Evolutionary conservation across 2,113 vertebrate genomes (phyloP).

Genomic region (Reinhardtius hippoglossoides): DNA sequence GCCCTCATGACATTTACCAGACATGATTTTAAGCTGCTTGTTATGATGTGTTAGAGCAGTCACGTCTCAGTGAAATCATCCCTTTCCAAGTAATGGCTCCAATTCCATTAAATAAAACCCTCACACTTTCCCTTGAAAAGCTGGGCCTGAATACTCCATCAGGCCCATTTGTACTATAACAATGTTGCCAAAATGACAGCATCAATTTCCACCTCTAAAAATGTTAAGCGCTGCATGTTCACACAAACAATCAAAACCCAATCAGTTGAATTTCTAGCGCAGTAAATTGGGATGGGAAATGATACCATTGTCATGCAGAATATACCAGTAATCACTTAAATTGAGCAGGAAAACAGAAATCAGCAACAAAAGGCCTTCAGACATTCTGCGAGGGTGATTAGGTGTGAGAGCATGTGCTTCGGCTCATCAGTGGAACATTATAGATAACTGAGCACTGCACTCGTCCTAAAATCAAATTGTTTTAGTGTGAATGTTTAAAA

Average conservation of each 20-base stretch:
- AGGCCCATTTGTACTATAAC: conserved; percentile 52
- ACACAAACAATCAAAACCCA: conserved; percentile 64
- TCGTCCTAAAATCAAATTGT: neutral
- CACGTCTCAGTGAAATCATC: neutral
- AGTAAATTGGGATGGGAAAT: conserved; percentile 55
- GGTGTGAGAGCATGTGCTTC: conserved; percentile 14
- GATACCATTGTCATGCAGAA: conserved; percentile 49
- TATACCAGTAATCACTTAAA: conserved; percentile 52
- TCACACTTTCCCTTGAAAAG: conserved; percentile 9
- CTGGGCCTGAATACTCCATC: conserved; percentile 46
- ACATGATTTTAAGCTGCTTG: neutral
- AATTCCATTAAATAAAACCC: conserved; percentile 15
- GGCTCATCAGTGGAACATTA: conserved; percentile 26
- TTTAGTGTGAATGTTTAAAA: conserved; percentile 20
- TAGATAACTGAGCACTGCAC: neutral
- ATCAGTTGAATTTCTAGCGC: conserved; percentile 54
- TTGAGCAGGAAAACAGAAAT: conserved; percentile 42
- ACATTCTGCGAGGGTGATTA: conserved; percentile 19
- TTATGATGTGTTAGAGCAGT: neutral
- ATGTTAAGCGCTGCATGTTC: conserved; percentile 22
- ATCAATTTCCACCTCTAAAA: conserved; percentile 47
- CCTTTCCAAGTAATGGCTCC: conserved; percentile 16
- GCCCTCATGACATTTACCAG: neutral
- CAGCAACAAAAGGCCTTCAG: conserved; percentile 33
- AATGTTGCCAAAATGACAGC: conserved; percentile 52